Percentiles rank a stretch among this genome's conserved stretches.
These are phyloP conservation scores for Papilio polyxenes DNA, from an alignment of 1,140 invertebrate species.

Conservation along the genomic window DNA sequence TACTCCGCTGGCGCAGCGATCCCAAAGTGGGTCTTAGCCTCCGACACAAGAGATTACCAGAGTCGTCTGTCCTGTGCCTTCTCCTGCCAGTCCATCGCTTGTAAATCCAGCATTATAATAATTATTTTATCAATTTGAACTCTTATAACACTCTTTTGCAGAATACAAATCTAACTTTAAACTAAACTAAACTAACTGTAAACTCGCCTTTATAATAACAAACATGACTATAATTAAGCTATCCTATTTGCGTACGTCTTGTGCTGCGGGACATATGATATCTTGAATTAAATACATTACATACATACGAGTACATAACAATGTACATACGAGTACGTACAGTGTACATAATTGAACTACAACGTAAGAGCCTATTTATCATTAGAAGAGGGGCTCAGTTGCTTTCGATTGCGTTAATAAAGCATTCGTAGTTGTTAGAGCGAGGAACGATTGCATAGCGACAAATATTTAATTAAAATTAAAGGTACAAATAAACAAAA, in stretches of 20 bases:
- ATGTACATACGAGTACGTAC: neutral
- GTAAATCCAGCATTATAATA: neutral
- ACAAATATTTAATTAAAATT: too few species aligned
- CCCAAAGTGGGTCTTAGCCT: too few species aligned
- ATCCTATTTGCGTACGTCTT: conserved; percentile 29
- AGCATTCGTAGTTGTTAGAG: too few species aligned
- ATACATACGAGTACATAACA: conserved; percentile 5
- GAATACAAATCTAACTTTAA: neutral
- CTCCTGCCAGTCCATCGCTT: too few species aligned
- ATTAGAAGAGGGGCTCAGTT: neutral
- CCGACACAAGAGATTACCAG: too few species aligned
- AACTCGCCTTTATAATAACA: neutral
- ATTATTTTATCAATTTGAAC: neutral
- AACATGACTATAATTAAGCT: conserved; percentile 30
- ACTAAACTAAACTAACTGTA: too few species aligned
- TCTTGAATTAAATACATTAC: conserved; percentile 29
- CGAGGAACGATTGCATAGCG: too few species aligned
- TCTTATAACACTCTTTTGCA: neutral
- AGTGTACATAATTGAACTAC: neutral
- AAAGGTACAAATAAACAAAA: too few species aligned
- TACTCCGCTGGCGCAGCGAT: too few species aligned
- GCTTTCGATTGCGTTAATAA: too few species aligned
- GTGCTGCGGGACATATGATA: conserved; percentile 28
- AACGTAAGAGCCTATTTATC: neutral
- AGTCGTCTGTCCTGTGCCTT: too few species aligned